Evolutionary conservation across 2,797 vertebrate species (phyloP), one percentile per base, ranked within the genome.

Genomic region (Hydrocynus forskahlii): DNA sequence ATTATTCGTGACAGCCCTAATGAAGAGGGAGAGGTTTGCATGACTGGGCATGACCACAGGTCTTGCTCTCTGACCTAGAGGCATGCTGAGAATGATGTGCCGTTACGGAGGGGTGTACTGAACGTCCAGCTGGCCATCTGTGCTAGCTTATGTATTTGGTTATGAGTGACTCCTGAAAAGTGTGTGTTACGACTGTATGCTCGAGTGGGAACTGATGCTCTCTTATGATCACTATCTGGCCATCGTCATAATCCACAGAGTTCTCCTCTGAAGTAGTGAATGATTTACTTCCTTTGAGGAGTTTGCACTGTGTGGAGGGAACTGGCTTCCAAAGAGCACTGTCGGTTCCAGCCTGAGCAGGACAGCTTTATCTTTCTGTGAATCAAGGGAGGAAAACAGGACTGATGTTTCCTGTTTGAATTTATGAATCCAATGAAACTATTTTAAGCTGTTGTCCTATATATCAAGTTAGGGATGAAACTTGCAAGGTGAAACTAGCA

Each of bases 11-110:
- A 66, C 63, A 66, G 63, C 63, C 63, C 63, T 66, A 76, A 70
- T 74, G 35, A 74, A 40, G 21, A 88, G 80, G 78, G 29, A 86
- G 87, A 85, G 83, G 84, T 82, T 91, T 95, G 95, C 94, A 95
- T 95, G 95, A 91, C 73, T 89, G 89, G 77, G 88, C 89, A 89
- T 88, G 71, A 90, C 85, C 86, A 78, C 83, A 84, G 88, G 90
- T 88, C 90, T 93, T 92, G 93, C 92, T 92, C 87, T 86, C 87
- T 86, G 85, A 88, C 81, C 82, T 89, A 82, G 83, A 91, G 92
- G 95, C 94, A 95, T 95, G 95, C 92, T 92, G 80, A 89, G 88
- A 92, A 91, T 90, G 90, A 90, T 92, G 82, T 85, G 73, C 66
- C 85, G 88, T 88, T 81, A 86, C 72, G 73, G 25, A 81, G 67